These are phyloP conservation scores for Xyrichtys novacula DNA, from an alignment of 2,797 vertebrate genomes.

Conservation along the genomic window DNA sequence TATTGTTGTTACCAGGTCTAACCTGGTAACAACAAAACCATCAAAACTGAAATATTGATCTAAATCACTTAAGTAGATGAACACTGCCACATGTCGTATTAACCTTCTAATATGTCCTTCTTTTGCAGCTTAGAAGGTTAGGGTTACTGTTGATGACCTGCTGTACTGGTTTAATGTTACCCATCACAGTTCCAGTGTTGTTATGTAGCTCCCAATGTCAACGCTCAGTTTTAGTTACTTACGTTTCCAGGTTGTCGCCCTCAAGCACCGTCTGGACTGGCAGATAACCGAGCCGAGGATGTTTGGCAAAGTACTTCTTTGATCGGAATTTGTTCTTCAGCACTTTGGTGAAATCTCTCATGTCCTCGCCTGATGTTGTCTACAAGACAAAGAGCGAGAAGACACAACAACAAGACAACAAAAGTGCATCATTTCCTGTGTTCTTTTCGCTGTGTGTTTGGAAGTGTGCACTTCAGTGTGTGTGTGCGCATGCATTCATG, in stretches of 20 bases:
- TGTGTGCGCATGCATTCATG: conserved; percentile 24
- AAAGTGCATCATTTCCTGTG: background rate
- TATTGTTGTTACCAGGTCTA: too few relatives aligned
- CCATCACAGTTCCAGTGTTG: too few relatives aligned
- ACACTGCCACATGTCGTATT: too few relatives aligned
- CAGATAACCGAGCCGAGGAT: conserved; percentile 95
- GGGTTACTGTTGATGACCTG: too few relatives aligned
- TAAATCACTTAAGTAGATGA: too few relatives aligned
- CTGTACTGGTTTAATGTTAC: too few relatives aligned
- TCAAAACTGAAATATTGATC: too few relatives aligned
- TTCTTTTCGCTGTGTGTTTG: background rate
- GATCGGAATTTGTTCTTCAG: conserved; percentile 99
- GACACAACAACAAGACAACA: background rate
- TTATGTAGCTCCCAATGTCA: too few relatives aligned
- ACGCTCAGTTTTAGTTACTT: too few relatives aligned
- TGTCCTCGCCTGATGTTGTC: conserved; percentile 99
- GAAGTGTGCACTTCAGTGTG: conserved; percentile 2
- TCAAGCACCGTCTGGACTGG: conserved; percentile 97
- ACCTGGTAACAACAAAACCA: too few relatives aligned
- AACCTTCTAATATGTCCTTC: too few relatives aligned
- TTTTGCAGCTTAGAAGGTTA: too few relatives aligned
- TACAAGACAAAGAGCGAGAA: conserved; percentile 54
- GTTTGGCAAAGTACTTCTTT: conserved; percentile 98
- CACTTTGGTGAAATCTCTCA: conserved; percentile 98
- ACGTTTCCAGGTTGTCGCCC: conserved; percentile 98